Evolutionary conservation across 1,140 invertebrate species (phyloP).

Genomic region (Nymphalis io): DNA sequence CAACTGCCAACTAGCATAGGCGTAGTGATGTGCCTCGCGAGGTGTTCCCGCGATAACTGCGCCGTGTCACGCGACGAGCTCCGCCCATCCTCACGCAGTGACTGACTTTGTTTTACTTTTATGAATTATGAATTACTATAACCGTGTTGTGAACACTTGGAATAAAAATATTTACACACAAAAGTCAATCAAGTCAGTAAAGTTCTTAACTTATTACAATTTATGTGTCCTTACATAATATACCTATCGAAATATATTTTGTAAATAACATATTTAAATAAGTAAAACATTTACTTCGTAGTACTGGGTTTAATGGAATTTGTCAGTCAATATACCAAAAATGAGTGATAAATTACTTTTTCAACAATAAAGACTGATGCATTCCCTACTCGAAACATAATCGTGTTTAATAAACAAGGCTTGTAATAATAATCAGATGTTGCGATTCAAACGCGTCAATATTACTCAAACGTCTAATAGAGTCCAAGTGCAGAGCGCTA

Average conservation of each 20-base stretch:
- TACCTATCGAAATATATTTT: no score
- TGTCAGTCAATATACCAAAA: neutral
- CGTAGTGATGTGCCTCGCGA: conserved; percentile 74
- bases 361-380: no score
- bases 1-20: conserved; percentile 53
- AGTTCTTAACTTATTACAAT: neutral
- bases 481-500: conserved; percentile 63
- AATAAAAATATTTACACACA: neutral
- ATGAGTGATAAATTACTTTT: no score
- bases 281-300: neutral
- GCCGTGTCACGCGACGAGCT: conserved; percentile 64
- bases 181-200: neutral
- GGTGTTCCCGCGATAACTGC: conserved; percentile 75
- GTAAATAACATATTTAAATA: neutral
- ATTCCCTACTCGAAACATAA: no score
- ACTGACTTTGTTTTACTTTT: conserved; percentile 43
- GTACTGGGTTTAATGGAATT: neutral
- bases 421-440: conserved; percentile 4
- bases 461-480: conserved; percentile 46
- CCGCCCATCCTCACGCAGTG: conserved; percentile 72
- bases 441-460: conserved; percentile 27
- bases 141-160: conserved; percentile 1
- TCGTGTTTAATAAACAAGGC: neutral
- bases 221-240: neutral
- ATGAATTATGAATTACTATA: conserved; percentile 19